Percentiles rank a stretch among this genome's conserved stretches.
phyloP scores from a whole-genome alignment of 2,888 invertebrate species.

The Podabrus alpinus region DNA sequence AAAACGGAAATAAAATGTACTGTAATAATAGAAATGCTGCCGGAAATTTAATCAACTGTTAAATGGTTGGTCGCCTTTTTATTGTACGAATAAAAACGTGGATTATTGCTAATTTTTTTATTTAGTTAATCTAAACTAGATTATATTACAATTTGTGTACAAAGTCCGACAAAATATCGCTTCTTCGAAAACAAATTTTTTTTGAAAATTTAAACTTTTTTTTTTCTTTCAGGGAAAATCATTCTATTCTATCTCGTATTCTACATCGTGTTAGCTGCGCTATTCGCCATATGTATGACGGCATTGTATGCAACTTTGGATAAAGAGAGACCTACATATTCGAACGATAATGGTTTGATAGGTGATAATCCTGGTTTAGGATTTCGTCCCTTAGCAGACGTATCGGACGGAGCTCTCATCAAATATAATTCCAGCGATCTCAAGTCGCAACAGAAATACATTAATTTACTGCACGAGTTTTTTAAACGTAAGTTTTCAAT shows the following conservation, averaged over 20 bases:
- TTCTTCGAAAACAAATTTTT: too few relatives aligned
- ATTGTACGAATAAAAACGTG: background rate
- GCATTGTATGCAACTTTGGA: slow-evolving; percentile 75
- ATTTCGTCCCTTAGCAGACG: slow-evolving; percentile 63
- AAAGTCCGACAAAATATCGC: background rate
- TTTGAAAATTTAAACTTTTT: slow-evolving; percentile 28
- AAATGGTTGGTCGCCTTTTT: background rate
- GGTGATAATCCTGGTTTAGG: slow-evolving; percentile 68
- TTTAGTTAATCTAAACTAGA: background rate
- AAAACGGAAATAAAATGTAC: background rate
- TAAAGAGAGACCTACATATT: slow-evolving; percentile 73
- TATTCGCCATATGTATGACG: slow-evolving; percentile 87
- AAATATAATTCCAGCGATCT: slow-evolving; percentile 61
- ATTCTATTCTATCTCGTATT: slow-evolving; percentile 85
- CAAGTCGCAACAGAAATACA: slow-evolving; percentile 61
- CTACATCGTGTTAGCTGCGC: slow-evolving; percentile 79
- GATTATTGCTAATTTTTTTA: background rate
- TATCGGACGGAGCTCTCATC: slow-evolving; percentile 65
- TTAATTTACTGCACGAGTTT: slow-evolving; percentile 60
- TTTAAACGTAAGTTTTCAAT: slow-evolving; percentile 59
- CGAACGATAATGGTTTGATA: slow-evolving; percentile 76
- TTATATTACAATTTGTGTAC: background rate
- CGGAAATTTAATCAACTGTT: slow-evolving; percentile 15
- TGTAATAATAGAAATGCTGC: slow-evolving; percentile 2
- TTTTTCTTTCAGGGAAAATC: slow-evolving; percentile 73